Evolutionary conservation across 2,113 vertebrate genomes (phyloP).

Genomic region (Corythornis cristatus): DNA sequence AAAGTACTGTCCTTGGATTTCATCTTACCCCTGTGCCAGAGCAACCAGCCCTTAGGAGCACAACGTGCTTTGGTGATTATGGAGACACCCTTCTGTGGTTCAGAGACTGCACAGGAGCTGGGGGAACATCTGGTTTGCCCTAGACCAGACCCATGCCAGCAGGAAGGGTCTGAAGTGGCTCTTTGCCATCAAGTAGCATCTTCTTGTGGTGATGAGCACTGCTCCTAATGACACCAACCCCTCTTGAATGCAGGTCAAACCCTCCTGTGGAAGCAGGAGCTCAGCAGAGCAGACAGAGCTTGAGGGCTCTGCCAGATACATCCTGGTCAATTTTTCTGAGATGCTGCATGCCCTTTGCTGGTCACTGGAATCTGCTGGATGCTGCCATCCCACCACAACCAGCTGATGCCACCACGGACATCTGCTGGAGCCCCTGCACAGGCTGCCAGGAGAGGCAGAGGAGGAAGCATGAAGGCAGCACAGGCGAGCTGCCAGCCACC

Average conservation of each 20-base stretch:
- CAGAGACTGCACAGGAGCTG: background rate
- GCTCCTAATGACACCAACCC: background rate
- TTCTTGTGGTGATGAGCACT: background rate
- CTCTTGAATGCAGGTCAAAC: background rate
- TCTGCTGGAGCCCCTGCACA: background rate
- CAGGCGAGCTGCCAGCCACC: slow-evolving; percentile 28
- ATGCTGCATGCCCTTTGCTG: background rate
- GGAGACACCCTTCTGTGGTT: background rate
- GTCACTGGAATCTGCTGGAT: background rate
- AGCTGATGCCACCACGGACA: rapidly evolving
- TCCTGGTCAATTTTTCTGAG: background rate
- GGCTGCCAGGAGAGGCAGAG: background rate
- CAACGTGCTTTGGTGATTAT: background rate
- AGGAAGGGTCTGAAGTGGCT: background rate
- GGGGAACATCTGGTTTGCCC: background rate
- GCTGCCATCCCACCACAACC: background rate
- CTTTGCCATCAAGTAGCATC: background rate
- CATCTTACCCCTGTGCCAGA: background rate
- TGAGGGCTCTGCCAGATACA: background rate
- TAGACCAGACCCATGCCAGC: background rate
- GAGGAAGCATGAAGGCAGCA: background rate
- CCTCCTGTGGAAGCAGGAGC: background rate
- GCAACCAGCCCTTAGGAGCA: background rate
- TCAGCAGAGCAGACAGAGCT: background rate
- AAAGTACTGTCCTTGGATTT: background rate